phyloP scores from a whole-genome alignment of 1,140 invertebrate species.

The Zaprionus davidi region DNA sequence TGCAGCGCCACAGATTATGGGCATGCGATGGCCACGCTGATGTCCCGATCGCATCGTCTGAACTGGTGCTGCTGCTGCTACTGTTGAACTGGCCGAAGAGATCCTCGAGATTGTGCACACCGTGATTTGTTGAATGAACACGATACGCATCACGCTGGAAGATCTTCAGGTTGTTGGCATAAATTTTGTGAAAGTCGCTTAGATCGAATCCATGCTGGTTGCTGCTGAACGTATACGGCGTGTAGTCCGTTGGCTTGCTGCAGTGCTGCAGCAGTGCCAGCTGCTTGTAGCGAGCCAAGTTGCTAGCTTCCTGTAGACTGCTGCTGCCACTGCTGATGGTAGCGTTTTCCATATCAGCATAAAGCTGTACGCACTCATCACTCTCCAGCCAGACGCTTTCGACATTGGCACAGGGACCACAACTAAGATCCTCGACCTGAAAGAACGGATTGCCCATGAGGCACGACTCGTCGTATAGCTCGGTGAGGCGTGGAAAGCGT shows the following conservation, averaged over 20 bases:
- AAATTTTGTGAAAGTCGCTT: constrained; percentile 84
- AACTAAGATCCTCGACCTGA: constrained; percentile 87
- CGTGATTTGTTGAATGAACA: constrained; percentile 85
- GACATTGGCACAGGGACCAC: constrained; percentile 88
- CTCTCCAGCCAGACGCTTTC: constrained; percentile 85
- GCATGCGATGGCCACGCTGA: constrained; percentile 41
- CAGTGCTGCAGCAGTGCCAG: constrained; percentile 39
- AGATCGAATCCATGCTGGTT: constrained; percentile 81
- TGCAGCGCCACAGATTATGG: constrained; percentile 87
- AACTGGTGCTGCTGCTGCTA: constrained; percentile 12
- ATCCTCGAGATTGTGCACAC: constrained; percentile 79
- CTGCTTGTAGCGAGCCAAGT: constrained; percentile 24
- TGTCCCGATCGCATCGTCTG: not conserved
- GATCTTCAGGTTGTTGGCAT: constrained; percentile 84
- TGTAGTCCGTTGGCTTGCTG: constrained; percentile 41
- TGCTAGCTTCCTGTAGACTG: not conserved
- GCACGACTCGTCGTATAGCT: constrained; percentile 90
- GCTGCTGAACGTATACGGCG: constrained; percentile 78
- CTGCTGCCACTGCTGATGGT: not conserved
- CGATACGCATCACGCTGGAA: constrained; percentile 85
- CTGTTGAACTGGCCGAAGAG: constrained; percentile 78
- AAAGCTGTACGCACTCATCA: constrained; percentile 48
- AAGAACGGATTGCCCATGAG: constrained; percentile 90
- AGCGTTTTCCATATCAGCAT: constrained; percentile 3
- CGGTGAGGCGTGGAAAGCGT: constrained; percentile 84